phyloP scores from a whole-genome alignment of 2,113 vertebrate species.

The Salvelinus sp. region DNA sequence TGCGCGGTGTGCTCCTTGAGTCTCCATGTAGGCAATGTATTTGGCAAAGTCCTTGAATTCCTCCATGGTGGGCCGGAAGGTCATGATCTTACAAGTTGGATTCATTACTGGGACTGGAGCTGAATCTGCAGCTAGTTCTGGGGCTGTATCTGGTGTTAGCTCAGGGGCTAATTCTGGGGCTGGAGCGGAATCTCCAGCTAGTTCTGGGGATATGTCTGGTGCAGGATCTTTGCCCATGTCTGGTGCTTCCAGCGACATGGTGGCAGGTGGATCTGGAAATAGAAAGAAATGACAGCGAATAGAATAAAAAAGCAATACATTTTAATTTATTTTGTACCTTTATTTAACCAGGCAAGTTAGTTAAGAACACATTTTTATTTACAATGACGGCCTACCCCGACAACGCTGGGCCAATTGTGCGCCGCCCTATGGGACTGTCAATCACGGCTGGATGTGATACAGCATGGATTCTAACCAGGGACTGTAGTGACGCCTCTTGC shows the following conservation, averaged over 20 bases:
- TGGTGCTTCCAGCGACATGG: constrained; percentile 3
- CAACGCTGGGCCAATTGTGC: no score
- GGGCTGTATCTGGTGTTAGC: not conserved
- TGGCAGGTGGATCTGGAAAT: constrained; percentile 38
- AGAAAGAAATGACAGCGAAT: not conserved
- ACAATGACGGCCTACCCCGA: no score
- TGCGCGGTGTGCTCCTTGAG: constrained; percentile 90
- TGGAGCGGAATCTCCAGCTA: not conserved
- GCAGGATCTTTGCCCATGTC: not conserved
- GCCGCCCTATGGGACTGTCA: no score
- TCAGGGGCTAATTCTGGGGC: not conserved
- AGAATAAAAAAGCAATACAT: no score
- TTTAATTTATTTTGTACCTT: no score
- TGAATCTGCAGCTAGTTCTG: constrained; percentile 11
- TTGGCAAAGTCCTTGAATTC: constrained; percentile 92
- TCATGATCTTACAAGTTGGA: constrained; percentile 95
- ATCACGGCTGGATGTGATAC: no score
- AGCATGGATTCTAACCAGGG: no score
- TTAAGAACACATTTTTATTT: no score
- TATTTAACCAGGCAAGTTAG: no score
- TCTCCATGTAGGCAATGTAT: constrained; percentile 92
- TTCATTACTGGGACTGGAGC: constrained; percentile 70
- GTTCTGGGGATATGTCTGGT: not conserved
- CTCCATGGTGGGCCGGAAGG: constrained; percentile 90
- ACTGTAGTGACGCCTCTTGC: no score